phyloP scores from a whole-genome alignment of 2,797 vertebrate genomes.

The Hypotaenidia philippensis region DNA sequence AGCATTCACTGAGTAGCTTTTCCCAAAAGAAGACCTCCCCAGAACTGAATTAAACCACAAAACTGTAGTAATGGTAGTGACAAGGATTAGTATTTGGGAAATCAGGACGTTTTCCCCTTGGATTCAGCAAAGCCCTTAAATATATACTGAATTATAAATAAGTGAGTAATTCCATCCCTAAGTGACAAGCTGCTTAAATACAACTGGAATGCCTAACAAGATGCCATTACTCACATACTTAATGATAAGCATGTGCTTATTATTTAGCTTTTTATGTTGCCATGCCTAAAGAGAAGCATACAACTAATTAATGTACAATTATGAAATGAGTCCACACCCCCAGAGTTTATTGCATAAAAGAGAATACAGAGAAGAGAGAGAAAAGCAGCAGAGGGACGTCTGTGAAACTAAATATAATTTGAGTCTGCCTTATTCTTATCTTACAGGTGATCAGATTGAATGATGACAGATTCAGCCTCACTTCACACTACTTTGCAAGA shows the following conservation, averaged over 20 bases:
- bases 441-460: not conserved
- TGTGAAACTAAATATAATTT: not conserved
- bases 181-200: not conserved
- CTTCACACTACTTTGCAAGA: not conserved
- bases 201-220: not conserved
- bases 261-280: slow-evolving; percentile 26
- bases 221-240: slow-evolving; percentile 17
- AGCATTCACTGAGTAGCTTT: not conserved
- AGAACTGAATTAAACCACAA: not conserved
- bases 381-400: not conserved
- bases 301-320: not conserved
- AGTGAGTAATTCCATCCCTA: slow-evolving; percentile 19
- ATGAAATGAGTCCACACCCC: not conserved
- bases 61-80: not conserved
- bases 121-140: not conserved
- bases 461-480: not conserved
- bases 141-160: not conserved
- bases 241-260: not conserved
- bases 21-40: not conserved
- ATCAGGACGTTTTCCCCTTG: not conserved
- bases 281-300: not conserved
- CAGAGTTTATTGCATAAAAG: not conserved
- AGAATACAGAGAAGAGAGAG: not conserved
- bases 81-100: not conserved
- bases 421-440: not conserved